phyloP scores from a whole-genome alignment of 2,797 vertebrate genomes.

The Chlorospingus semifuscus region DNA sequence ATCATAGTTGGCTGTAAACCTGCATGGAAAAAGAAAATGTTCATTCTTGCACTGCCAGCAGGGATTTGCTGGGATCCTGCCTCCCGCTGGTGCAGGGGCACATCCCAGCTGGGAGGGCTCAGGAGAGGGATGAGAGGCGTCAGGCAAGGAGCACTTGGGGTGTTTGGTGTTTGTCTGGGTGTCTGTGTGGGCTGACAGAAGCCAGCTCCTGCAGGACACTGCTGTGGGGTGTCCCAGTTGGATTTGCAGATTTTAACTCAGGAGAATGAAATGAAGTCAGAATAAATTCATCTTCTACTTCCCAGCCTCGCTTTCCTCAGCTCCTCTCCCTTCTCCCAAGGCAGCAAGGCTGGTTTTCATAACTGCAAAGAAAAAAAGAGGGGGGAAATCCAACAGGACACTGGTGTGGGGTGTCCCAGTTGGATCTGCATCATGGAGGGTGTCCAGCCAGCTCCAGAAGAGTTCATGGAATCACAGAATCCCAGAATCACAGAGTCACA shows the following conservation, averaged over 20 bases:
- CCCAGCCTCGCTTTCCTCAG: neutral
- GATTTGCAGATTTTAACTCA: conserved; percentile 2
- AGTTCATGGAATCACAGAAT: too few relatives aligned
- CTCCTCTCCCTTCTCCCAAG: conserved; percentile 23
- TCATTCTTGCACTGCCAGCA: neutral
- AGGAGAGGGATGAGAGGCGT: fast-evolving
- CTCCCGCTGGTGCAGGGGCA: fast-evolving
- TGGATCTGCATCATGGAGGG: too few relatives aligned
- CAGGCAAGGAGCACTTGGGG: neutral
- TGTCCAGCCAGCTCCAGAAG: too few relatives aligned
- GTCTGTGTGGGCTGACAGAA: neutral
- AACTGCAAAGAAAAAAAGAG: neutral
- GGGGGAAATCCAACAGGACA: neutral
- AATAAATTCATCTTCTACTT: conserved; percentile 53
- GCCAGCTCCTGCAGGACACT: neutral
- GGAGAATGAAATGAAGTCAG: conserved; percentile 60
- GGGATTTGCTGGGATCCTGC: neutral
- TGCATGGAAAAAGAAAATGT: too few relatives aligned
- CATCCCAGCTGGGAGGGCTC: neutral
- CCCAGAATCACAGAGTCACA: too few relatives aligned
- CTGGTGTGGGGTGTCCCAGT: neutral
- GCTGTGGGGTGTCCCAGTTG: neutral
- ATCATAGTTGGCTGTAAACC: neutral
- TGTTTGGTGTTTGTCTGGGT: fast-evolving
- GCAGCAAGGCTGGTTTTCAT: conserved; percentile 62